phyloP scores from a whole-genome alignment of 2,888 invertebrate genomes.

The Phania funesta region DNA sequence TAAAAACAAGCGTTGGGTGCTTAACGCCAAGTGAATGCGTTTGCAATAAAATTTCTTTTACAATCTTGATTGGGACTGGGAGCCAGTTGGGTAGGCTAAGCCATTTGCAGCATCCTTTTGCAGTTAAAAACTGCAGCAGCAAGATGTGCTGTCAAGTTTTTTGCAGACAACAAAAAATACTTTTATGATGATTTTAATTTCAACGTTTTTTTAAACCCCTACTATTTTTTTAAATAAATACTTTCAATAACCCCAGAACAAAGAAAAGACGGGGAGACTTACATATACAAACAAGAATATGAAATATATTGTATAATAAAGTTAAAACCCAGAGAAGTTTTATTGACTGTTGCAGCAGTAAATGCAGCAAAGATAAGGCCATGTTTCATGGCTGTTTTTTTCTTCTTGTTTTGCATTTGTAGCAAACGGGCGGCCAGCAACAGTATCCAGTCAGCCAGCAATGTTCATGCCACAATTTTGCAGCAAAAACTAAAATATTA shows the following conservation, averaged over 20 bases:
- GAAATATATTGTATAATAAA: conserved; percentile 45
- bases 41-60: conserved; percentile 16
- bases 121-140: conserved; percentile 51
- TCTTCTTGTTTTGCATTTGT: conserved; percentile 1
- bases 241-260: conserved; percentile 51
- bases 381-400: conserved; percentile 49
- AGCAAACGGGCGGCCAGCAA: conserved; percentile 39
- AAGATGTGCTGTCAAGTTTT: conserved; percentile 27
- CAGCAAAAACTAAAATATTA: conserved; percentile 57
- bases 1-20: conserved; percentile 23
- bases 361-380: conserved; percentile 25
- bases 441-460: conserved; percentile 39
- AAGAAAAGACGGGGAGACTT: conserved; percentile 6
- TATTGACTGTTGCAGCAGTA: conserved; percentile 32
- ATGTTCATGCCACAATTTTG: conserved; percentile 33
- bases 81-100: not conserved
- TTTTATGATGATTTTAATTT: conserved; percentile 61
- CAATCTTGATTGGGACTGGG: not conserved
- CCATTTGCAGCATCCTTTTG: conserved; percentile 28
- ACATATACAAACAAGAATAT: not conserved
- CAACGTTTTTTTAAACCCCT: conserved; percentile 40
- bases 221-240: conserved; percentile 32
- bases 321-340: conserved; percentile 27
- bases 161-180: not conserved
- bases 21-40: conserved; percentile 35